A percentile compares a stretch with the other conserved stretches of the same genome.
phyloP scores from a whole-genome alignment of 2,113 vertebrate species.

The Cygnus atratus region DNA sequence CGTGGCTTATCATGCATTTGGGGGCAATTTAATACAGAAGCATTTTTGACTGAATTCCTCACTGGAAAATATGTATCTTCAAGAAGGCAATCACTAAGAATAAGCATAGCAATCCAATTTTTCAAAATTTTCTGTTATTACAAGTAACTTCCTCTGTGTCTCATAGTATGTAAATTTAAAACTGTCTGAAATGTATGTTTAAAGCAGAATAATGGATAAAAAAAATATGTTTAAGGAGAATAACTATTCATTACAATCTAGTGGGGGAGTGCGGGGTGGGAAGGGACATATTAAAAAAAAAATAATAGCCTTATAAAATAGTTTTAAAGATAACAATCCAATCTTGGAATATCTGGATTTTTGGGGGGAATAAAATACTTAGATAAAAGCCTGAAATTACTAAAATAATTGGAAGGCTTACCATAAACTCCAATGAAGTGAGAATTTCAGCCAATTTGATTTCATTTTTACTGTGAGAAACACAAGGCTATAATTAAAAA shows the following conservation, averaged over 20 bases:
- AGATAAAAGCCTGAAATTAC: not conserved
- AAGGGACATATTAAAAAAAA: not conserved
- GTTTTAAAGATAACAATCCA: not conserved
- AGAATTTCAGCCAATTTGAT: not conserved
- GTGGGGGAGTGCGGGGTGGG: no score
- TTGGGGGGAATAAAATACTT: not conserved
- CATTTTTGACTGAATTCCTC: not conserved
- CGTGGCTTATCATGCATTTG: not conserved
- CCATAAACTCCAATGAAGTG: not conserved
- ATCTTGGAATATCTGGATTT: not conserved
- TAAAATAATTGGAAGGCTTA: not conserved
- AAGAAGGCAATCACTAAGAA: not conserved
- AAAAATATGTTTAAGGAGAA: no score
- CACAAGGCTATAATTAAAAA: not conserved
- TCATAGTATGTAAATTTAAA: not conserved
- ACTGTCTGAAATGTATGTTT: not conserved
- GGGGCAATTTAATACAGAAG: not conserved
- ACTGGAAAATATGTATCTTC: not conserved
- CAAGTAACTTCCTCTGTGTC: not conserved
- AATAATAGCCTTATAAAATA: not conserved
- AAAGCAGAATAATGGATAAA: not conserved
- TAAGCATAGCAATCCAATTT: not conserved
- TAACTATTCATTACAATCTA: not conserved
- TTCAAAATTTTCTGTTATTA: not conserved
- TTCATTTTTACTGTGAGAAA: not conserved